Conservation (phyloP, 2,888 invertebrate genomes). For the Spilarctia lutea region DNA sequence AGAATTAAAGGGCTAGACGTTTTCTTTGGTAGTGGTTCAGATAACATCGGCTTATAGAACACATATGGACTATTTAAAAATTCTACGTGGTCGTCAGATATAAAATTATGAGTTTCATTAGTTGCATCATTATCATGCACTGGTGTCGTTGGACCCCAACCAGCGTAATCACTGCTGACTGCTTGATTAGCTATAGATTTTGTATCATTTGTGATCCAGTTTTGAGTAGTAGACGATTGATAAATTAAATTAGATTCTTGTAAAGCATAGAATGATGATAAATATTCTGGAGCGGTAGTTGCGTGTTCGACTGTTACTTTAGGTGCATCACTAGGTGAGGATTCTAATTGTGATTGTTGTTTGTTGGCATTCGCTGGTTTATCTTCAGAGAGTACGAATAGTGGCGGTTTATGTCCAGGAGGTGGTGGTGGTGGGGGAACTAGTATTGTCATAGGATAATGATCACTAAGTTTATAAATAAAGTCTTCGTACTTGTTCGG, state of each 20-base stretch:
- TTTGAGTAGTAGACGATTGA: conserved; percentile 87
- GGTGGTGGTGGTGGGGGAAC: conserved; percentile 89
- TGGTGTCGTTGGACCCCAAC: conserved; percentile 83
- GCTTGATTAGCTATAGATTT: conserved; percentile 62
- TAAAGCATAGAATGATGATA: conserved; percentile 81
- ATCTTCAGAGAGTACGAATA: conserved; percentile 69
- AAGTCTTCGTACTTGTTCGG: conserved; percentile 82
- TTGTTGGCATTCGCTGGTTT: conserved; percentile 54
- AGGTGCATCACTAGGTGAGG: conserved; percentile 52
- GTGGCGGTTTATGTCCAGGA: conserved; percentile 72
- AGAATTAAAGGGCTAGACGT: conserved; percentile 57
- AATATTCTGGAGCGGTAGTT: conserved; percentile 56
- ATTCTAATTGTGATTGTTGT: conserved; percentile 48
- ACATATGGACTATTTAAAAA: conserved; percentile 66
- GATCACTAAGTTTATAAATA: conserved; percentile 82
- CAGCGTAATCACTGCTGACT: conserved; percentile 81
- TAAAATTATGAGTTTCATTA: conserved; percentile 78
- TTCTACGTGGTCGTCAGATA: conserved; percentile 68
- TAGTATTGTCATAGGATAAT: conserved; percentile 89
- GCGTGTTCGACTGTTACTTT: conserved; percentile 57
- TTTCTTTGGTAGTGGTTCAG: conserved; percentile 71
- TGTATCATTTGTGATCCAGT: conserved; percentile 77
- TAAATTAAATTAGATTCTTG: conserved; percentile 89
- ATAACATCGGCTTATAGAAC: conserved; percentile 76
- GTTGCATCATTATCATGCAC: conserved; percentile 63